A percentile compares a stretch with the other conserved stretches of the same genome.
Evolutionary conservation across 1,140 invertebrate genomes (phyloP).

Genomic region (Cyclina sinensis): DNA sequence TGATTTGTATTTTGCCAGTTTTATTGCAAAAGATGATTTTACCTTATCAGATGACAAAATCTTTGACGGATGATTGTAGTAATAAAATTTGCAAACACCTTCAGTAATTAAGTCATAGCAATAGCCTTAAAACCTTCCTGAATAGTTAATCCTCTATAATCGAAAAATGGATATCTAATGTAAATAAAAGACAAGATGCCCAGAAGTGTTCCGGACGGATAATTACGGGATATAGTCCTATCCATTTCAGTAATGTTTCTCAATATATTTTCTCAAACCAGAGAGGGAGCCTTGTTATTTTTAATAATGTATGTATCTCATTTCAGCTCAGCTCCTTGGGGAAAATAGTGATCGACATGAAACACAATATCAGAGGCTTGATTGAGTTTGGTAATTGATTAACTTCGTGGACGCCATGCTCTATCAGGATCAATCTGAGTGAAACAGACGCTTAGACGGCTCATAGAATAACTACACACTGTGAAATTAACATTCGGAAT

Average conservation of each 20-base stretch:
- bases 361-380: slow-evolving; percentile 24
- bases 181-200: background rate
- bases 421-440: slow-evolving; percentile 8
- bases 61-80: too few species aligned
- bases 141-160: background rate
- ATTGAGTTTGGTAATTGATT: slow-evolving; percentile 34
- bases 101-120: background rate
- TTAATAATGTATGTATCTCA: slow-evolving; percentile 29
- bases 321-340: background rate
- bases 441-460: slow-evolving; percentile 14
- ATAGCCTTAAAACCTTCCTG: background rate
- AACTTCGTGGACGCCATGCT: slow-evolving; percentile 31
- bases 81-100: background rate
- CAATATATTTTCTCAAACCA: background rate
- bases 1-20: too few species aligned
- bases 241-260: background rate
- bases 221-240: background rate
- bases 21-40: too few species aligned
- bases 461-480: background rate
- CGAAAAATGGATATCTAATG: background rate
- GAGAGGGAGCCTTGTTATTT: background rate
- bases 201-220: background rate
- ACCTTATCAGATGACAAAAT: too few species aligned
- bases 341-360: slow-evolving; percentile 20
- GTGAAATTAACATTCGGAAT: background rate